Evolutionary conservation across 64 coral and sea anemone genomes (phyloP).

Genomic region (Stichodactyla mertensii): DNA sequence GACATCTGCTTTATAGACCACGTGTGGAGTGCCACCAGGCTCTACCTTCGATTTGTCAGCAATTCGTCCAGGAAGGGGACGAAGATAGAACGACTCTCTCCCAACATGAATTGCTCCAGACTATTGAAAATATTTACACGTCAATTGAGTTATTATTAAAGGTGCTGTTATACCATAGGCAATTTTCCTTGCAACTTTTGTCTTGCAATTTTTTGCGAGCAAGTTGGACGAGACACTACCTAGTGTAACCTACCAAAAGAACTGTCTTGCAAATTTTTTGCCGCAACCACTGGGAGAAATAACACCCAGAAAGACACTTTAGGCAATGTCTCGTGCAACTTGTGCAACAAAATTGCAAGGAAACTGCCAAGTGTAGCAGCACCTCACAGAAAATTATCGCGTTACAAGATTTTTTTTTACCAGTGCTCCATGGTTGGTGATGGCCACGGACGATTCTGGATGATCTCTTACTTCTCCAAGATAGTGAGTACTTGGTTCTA

Average conservation of each 20-base stretch:
- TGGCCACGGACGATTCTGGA: conserved; percentile 41
- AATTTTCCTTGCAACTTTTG: no score
- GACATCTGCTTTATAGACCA: not conserved
- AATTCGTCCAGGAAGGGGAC: conserved; percentile 36
- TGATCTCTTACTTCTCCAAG: conserved; percentile 23
- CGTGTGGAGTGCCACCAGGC: not conserved
- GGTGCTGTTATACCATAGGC: no score
- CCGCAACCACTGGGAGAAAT: no score
- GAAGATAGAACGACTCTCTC: conserved; percentile 33
- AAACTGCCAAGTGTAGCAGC: no score
- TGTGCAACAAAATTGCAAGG: no score
- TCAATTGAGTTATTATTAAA: not conserved
- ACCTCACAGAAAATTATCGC: not conserved
- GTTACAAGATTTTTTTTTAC: conserved; percentile 26
- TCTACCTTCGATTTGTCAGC: not conserved
- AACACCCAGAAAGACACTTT: no score
- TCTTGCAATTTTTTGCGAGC: no score
- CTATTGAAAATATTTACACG: not conserved
- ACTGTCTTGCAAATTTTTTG: no score
- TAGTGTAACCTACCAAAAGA: no score
- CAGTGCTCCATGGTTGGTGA: conserved; percentile 43
- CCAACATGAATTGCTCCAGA: conserved; percentile 44
- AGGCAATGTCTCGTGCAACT: no score
- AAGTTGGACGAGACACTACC: no score
- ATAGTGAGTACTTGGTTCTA: conserved; percentile 20